A percentile compares a stretch with the other conserved stretches of the same genome.
These are phyloP conservation scores for Archips xylosteana DNA, from an alignment of 2,888 invertebrate species.

Conservation along the genomic window DNA sequence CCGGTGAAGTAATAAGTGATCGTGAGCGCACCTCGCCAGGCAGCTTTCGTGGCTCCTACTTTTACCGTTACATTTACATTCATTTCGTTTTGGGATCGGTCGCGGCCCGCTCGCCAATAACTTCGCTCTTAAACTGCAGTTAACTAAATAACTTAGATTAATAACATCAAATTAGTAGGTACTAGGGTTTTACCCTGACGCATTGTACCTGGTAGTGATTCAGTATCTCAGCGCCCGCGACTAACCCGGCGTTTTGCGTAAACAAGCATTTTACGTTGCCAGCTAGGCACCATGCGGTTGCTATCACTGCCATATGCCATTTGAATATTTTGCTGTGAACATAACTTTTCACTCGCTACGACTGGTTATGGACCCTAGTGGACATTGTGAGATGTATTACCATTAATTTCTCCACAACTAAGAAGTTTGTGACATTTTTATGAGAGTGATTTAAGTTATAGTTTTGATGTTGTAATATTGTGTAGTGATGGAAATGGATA, in stretches of 20 bases:
- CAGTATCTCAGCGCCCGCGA: slow-evolving; percentile 50
- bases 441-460: slow-evolving; percentile 62
- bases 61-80: slow-evolving; percentile 80
- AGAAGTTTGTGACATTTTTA: slow-evolving; percentile 48
- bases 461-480: slow-evolving; percentile 60
- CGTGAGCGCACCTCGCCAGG: slow-evolving; percentile 70
- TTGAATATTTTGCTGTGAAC: slow-evolving; percentile 55
- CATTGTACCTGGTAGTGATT: slow-evolving; percentile 50
- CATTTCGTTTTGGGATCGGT: slow-evolving; percentile 78
- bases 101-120: slow-evolving; percentile 69
- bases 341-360: slow-evolving; percentile 46
- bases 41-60: slow-evolving; percentile 82
- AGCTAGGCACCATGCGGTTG: slow-evolving; percentile 83
- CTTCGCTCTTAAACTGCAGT: slow-evolving; percentile 51
- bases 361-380: slow-evolving; percentile 49
- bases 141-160: slow-evolving; percentile 62
- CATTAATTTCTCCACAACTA: slow-evolving; percentile 51
- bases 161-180: slow-evolving; percentile 9
- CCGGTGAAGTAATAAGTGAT: slow-evolving; percentile 74
- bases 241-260: slow-evolving; percentile 59
- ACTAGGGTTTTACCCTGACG: slow-evolving; percentile 61
- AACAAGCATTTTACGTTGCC: slow-evolving; percentile 73
- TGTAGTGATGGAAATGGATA: slow-evolving; percentile 75
- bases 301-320: slow-evolving; percentile 73
- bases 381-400: slow-evolving; percentile 52